Conservation (phyloP, 2,113 vertebrate species). For the Coturnix japonica region DNA sequence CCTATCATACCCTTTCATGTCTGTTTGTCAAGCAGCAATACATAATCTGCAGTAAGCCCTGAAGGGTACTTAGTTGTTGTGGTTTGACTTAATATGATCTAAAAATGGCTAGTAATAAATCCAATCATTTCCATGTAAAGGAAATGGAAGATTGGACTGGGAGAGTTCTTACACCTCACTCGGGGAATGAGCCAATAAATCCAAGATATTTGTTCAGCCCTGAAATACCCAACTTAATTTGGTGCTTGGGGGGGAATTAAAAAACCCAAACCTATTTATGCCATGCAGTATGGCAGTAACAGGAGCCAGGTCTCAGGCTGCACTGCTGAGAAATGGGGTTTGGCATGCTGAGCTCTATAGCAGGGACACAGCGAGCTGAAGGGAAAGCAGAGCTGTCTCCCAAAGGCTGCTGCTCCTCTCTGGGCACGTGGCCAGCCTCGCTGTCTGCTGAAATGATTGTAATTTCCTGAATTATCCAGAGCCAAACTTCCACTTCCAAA, state of each 20-base stretch:
- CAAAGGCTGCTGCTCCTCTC: slow-evolving; percentile 19
- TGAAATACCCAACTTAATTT: slow-evolving; percentile 29
- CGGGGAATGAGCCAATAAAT: slow-evolving; percentile 16
- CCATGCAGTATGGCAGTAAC: background rate
- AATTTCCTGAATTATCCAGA: slow-evolving; percentile 59
- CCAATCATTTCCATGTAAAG: slow-evolving; percentile 42
- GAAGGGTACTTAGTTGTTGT: slow-evolving; percentile 51
- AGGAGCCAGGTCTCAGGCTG: background rate
- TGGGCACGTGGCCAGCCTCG: slow-evolving; percentile 45
- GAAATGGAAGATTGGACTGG: background rate
- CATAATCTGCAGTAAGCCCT: slow-evolving; percentile 51
- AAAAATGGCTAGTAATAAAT: slow-evolving; percentile 64
- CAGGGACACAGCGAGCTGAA: background rate
- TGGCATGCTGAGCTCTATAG: background rate
- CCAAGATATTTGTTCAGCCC: slow-evolving; percentile 8
- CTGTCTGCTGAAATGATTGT: slow-evolving; percentile 11
- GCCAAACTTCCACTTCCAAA: slow-evolving; percentile 55
- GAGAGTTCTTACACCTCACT: background rate
- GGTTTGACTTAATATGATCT: slow-evolving; percentile 57
- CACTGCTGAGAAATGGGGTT: background rate
- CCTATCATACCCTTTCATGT: background rate
- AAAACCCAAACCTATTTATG: background rate
- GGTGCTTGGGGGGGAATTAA: slow-evolving; percentile 10
- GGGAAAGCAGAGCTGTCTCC: background rate
- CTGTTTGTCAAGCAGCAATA: slow-evolving; percentile 52